These are phyloP conservation scores for Chauna torquata DNA, from an alignment of 2,113 vertebrate genomes.

Conservation along the genomic window DNA sequence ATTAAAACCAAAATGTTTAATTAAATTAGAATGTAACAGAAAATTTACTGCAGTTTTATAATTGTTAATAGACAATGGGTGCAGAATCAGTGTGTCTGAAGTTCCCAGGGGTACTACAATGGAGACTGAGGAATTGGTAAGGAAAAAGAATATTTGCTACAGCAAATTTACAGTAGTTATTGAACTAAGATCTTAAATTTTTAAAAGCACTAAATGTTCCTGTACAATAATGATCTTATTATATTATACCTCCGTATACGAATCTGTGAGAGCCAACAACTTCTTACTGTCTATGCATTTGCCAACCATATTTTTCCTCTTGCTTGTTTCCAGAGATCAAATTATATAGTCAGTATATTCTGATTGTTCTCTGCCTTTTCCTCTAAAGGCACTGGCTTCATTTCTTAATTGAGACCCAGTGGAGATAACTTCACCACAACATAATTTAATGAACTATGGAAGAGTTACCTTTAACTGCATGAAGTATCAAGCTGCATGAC, in stretches of 20 bases:
- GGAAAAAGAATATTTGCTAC: neutral
- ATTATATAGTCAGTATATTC: constrained; percentile 61
- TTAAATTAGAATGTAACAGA: constrained; percentile 56
- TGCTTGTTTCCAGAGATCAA: constrained; percentile 22
- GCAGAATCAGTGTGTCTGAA: constrained; percentile 43
- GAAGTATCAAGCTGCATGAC: constrained; percentile 26
- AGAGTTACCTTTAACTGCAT: constrained; percentile 29
- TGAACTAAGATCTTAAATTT: neutral
- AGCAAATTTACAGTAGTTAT: neutral
- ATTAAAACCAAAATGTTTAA: constrained; percentile 41
- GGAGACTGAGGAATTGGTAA: neutral
- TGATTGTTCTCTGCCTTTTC: constrained; percentile 40
- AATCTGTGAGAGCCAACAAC: neutral
- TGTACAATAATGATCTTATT: neutral
- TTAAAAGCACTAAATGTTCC: neutral
- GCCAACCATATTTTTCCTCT: neutral
- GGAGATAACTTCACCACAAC: constrained; percentile 38
- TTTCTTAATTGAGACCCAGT: constrained; percentile 54
- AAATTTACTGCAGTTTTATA: constrained; percentile 49
- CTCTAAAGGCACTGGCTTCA: constrained; percentile 35
- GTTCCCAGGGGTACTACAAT: constrained; percentile 28
- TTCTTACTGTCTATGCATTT: neutral
- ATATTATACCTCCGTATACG: neutral
- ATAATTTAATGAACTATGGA: constrained; percentile 8
- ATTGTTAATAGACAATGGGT: constrained; percentile 45